phyloP scores from a whole-genome alignment of 1,140 invertebrate species.

The Wasmannia auropunctata region DNA sequence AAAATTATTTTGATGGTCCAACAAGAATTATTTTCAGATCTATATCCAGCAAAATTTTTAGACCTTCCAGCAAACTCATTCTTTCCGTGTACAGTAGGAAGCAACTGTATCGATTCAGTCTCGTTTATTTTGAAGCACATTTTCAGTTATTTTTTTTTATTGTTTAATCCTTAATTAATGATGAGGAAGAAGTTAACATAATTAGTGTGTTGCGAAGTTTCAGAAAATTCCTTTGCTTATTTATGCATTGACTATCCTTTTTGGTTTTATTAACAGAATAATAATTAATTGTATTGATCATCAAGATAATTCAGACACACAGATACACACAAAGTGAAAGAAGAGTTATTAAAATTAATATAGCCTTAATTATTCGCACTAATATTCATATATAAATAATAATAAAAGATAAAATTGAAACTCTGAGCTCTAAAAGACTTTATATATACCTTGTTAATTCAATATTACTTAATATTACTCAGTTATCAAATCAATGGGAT shows the following conservation, averaged over 20 bases:
- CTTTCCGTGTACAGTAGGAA: background rate
- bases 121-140: background rate
- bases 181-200: background rate
- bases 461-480: background rate
- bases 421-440: background rate
- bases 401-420: background rate
- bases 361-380: too few species aligned
- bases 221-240: background rate
- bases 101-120: background rate
- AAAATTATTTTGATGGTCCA: too few species aligned
- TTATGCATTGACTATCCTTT: background rate
- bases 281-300: background rate
- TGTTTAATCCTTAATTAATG: background rate
- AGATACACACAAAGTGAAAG: background rate
- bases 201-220: background rate
- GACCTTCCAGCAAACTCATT: too few species aligned
- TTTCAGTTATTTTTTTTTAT: background rate
- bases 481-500: background rate
- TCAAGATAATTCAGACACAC: background rate
- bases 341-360: background rate
- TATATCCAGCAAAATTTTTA: too few species aligned
- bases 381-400: too few species aligned
- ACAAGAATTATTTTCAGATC: too few species aligned
- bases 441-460: background rate
- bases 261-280: background rate